Conservation (phyloP, 2,888 invertebrate genomes). For the Plebejus melissa region DNA sequence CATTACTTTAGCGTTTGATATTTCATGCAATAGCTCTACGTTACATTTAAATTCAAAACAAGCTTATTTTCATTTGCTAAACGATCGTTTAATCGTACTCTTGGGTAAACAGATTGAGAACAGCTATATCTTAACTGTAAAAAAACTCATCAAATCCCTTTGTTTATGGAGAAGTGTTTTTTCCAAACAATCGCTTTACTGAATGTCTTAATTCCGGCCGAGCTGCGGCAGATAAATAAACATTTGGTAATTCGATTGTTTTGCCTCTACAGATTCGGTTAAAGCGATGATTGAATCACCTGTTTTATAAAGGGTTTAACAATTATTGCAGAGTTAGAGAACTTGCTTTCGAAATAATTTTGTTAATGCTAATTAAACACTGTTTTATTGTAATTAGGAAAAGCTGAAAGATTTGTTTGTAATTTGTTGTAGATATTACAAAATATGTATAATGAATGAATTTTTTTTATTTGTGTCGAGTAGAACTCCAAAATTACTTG, state of each 20-base stretch:
- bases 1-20: neutral
- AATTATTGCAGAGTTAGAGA: neutral
- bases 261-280: slow-evolving; percentile 6
- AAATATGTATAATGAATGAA: too few species aligned
- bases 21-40: neutral
- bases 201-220: slow-evolving; percentile 55
- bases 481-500: too few species aligned
- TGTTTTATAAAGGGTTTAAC: neutral
- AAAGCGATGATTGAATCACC: slow-evolving; percentile 12
- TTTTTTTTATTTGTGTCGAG: too few species aligned
- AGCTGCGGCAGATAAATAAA: slow-evolving; percentile 42
- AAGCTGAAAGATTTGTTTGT: too few species aligned
- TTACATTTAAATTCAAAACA: neutral
- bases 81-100: neutral
- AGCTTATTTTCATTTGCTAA: neutral
- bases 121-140: slow-evolving; percentile 23
- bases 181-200: slow-evolving; percentile 48
- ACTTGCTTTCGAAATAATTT: neutral
- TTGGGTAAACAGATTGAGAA: slow-evolving; percentile 22
- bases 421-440: too few species aligned
- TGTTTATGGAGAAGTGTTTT: slow-evolving; percentile 48
- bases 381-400: too few species aligned
- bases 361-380: neutral
- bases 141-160: slow-evolving; percentile 49
- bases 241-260: slow-evolving; percentile 29